phyloP scores from a whole-genome alignment of 35 echinoderm and acorn worm genomes.

The Stichopus chloronotus region DNA sequence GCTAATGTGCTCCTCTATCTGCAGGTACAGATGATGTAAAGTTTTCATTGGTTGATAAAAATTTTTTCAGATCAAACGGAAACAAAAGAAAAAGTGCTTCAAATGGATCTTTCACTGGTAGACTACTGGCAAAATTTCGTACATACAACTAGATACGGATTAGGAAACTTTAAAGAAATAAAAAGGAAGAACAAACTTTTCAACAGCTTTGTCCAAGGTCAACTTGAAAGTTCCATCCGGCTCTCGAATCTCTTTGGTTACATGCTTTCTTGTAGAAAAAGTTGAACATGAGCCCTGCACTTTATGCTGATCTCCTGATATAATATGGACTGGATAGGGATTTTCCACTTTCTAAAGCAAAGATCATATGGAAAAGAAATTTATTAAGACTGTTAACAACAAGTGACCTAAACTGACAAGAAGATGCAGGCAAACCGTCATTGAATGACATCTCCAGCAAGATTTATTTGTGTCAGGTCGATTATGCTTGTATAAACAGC shows the following conservation, averaged over 20 bases:
- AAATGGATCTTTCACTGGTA: neutral
- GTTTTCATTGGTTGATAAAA: no score
- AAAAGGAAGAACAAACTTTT: slow-evolving; percentile 15
- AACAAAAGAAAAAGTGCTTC: no score
- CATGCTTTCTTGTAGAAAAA: neutral
- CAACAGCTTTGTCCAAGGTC: neutral
- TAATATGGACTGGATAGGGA: slow-evolving; percentile 18
- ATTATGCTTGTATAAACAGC: no score
- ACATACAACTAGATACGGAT: neutral
- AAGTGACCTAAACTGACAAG: no score
- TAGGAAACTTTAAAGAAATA: neutral
- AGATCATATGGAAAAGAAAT: no score
- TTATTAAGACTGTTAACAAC: no score
- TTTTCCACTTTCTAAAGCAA: neutral
- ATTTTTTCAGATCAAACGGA: no score
- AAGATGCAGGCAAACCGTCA: no score
- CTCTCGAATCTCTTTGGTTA: neutral
- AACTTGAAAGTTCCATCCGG: neutral
- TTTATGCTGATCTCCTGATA: neutral
- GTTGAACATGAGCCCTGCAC: slow-evolving; percentile 20
- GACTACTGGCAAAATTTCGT: neutral
- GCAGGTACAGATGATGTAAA: no score
- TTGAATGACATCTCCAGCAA: no score
- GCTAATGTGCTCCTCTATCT: no score
- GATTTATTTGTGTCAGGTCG: no score